Evolutionary conservation across 2,888 invertebrate genomes (phyloP).

Genomic region (Bombylius discolor): DNA sequence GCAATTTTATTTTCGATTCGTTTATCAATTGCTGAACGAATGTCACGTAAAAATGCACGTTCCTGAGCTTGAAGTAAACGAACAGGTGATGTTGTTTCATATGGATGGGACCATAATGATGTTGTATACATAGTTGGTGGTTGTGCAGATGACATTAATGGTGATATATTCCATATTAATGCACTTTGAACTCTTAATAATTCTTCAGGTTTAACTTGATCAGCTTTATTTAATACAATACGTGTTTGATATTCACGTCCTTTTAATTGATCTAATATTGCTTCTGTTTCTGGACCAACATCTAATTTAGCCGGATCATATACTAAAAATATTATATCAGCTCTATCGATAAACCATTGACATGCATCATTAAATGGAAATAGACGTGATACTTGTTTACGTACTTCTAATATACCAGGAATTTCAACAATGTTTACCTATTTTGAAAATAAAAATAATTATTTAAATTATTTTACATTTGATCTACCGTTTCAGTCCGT

Average conservation of each 20-base stretch:
- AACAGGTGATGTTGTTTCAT: constrained; percentile 66
- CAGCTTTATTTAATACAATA: constrained; percentile 88
- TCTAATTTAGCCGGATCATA: constrained; percentile 93
- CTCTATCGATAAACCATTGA: constrained; percentile 94
- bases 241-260: constrained; percentile 87
- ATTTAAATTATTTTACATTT: neutral
- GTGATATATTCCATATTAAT: constrained; percentile 93
- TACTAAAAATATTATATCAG: constrained; percentile 87
- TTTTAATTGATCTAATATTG: constrained; percentile 86
- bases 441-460: neutral
- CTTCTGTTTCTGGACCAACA: constrained; percentile 89
- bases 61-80: constrained; percentile 79
- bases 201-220: constrained; percentile 83
- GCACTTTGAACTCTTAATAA: constrained; percentile 87
- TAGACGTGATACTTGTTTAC: constrained; percentile 81
- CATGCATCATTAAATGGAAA: constrained; percentile 94
- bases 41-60: constrained; percentile 70
- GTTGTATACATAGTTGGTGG: constrained; percentile 87
- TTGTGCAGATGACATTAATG: constrained; percentile 85
- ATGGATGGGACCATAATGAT: constrained; percentile 77
- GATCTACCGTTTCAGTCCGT: no score
- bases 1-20: constrained; percentile 89
- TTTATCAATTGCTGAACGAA: constrained; percentile 73
- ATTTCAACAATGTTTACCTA: constrained; percentile 93
- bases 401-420: constrained; percentile 86